Evolutionary conservation across 2,797 vertebrate species (phyloP).

Genomic region (Rhynchotus rufescens): DNA sequence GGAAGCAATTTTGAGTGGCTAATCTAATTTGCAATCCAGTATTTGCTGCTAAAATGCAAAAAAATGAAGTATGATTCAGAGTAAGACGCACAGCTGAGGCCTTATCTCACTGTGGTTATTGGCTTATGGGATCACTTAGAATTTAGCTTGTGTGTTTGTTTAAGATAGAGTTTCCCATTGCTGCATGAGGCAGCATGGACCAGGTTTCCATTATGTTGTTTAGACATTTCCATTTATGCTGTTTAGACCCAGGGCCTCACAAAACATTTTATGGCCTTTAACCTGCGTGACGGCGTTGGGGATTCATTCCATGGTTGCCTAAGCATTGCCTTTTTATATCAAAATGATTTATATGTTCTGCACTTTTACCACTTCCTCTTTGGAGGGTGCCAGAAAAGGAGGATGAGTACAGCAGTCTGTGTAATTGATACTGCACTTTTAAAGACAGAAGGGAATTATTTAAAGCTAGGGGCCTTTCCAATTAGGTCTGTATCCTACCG

Average conservation of each 20-base stretch:
- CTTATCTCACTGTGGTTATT: not conserved
- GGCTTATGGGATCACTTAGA: not conserved
- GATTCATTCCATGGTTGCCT: slow-evolving; percentile 46
- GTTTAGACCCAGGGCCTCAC: not conserved
- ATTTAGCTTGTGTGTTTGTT: not conserved
- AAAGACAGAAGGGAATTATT: slow-evolving; percentile 61
- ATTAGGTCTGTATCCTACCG: not conserved
- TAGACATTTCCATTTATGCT: not conserved
- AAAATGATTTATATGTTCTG: slow-evolving; percentile 49
- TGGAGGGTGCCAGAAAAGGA: slow-evolving; percentile 30
- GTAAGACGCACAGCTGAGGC: not conserved
- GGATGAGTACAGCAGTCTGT: not conserved
- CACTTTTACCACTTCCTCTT: slow-evolving; percentile 44
- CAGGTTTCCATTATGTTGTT: not conserved
- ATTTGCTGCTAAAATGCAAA: not conserved
- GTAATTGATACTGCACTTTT: slow-evolving; percentile 47
- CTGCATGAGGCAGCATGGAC: not conserved
- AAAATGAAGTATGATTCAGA: not conserved
- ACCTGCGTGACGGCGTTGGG: slow-evolving; percentile 11
- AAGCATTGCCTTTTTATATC: slow-evolving; percentile 56
- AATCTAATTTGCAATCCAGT: not conserved
- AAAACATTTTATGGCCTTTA: slow-evolving; percentile 46
- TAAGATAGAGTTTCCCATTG: not conserved
- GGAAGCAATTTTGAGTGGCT: not conserved
- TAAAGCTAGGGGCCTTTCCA: slow-evolving; percentile 38